Conservation (phyloP, 2,113 vertebrate genomes). For the Donacobius atricapilla region DNA sequence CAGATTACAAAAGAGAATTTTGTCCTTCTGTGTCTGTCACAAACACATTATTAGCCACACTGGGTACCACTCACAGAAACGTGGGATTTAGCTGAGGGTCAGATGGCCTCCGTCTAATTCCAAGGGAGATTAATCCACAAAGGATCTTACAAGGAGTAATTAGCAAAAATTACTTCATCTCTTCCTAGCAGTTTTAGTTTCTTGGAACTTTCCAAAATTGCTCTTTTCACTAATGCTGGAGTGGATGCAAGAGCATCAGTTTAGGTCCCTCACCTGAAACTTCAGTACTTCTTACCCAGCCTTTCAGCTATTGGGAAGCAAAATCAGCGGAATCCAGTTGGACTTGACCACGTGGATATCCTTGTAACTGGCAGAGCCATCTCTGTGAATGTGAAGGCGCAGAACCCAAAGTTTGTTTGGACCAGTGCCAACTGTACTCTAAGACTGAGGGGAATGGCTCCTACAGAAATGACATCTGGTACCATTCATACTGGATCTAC, state of each 20-base stretch:
- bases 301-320: not conserved
- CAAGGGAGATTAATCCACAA: constrained; percentile 21
- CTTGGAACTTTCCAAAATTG: not conserved
- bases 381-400: not conserved
- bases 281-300: not conserved
- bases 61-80: not conserved
- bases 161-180: not conserved
- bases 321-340: not conserved
- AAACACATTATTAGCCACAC: not conserved
- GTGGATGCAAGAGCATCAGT: not conserved
- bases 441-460: not conserved
- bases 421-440: not conserved
- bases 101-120: not conserved
- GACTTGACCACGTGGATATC: not conserved
- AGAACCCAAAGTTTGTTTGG: not conserved
- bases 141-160: not conserved
- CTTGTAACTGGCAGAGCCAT: not conserved
- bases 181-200: not conserved
- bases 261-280: not conserved
- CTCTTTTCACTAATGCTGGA: not conserved
- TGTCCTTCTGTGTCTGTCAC: not conserved
- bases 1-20: not conserved
- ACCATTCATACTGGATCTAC: not conserved
- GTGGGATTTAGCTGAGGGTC: not conserved
- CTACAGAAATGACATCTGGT: not conserved